Evolutionary conservation across 2,113 vertebrate genomes (phyloP), one percentile per base, ranked within the genome.

Genomic region (Lepus timidus): DNA sequence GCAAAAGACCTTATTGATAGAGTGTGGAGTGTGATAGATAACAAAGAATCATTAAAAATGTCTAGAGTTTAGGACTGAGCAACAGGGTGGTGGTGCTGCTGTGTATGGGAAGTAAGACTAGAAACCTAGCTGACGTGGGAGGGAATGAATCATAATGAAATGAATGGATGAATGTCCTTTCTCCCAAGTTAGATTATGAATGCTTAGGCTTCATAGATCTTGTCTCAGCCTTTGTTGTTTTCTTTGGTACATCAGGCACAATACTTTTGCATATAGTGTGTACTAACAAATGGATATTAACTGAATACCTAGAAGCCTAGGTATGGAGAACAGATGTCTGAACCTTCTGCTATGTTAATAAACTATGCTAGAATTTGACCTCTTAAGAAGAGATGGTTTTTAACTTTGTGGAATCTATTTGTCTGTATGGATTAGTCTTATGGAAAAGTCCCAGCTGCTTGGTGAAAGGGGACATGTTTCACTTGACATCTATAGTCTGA

Each of bases 301-400:
- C 6, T 33, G 25, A 67, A 62, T 27, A 62, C 3, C 0, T 0
- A 4, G 27, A 88, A 81, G 49, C 51, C 20, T 2, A 71, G 36
- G 3, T 36, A 61, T 17, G 16, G 12, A 52, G 8, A 82, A 62
- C 25, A 11, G 22, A 76, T 91, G 44, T 19, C 10, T 61, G n/a
- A 85, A 22, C 23, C 17, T 89, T 71, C 39, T 51, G 31, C 39
- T 55, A 22, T n/a, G 20, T 65, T 95, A 61, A 58, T 70, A 23
- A 85, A 68, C 16, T 55, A 9, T 52, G 4, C 5, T 49, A 64
- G 90, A 85, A 83, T 81, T 44, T 90, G 94, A 95, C 90, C 92
- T 89, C 94, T 75, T 61, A 91, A 33, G 62, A 33, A 93, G 78
- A 91, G n/a, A 94, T 52, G 27, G 68, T 90, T 44, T 33, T 80